A percentile compares a stretch with the other conserved stretches of the same genome.
Evolutionary conservation across 2,888 invertebrate species (phyloP).

Genomic region (Autographa gamma): DNA sequence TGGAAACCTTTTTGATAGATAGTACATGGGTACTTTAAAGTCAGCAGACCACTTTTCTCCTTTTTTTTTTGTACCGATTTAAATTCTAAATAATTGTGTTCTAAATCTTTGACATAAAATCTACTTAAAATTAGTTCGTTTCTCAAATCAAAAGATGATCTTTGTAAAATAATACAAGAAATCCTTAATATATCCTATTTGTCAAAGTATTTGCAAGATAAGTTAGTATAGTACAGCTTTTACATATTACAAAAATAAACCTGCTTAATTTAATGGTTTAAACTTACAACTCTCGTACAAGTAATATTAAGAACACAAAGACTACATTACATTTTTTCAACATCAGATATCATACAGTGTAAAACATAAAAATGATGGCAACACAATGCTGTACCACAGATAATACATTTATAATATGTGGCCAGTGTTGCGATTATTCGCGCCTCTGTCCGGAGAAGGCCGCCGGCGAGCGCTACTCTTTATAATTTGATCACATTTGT

Average conservation of each 20-base stretch:
- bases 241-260: no score
- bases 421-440: slow-evolving; percentile 79
- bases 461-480: slow-evolving; percentile 81
- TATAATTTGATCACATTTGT: slow-evolving; percentile 89
- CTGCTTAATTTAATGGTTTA: not conserved
- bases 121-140: no score
- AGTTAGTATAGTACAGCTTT: no score
- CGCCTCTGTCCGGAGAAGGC: slow-evolving; percentile 73
- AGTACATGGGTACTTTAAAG: no score
- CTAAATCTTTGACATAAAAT: no score
- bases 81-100: no score
- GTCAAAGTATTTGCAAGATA: no score
- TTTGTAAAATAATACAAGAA: no score
- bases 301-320: not conserved
- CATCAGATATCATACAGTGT: slow-evolving; percentile 12
- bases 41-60: no score
- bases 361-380: slow-evolving; percentile 45
- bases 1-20: no score
- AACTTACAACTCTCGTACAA: not conserved
- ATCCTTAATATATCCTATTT: no score
- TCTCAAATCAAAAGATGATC: not conserved
- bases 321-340: not conserved
- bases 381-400: slow-evolving; percentile 31
- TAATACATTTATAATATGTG: slow-evolving; percentile 66
- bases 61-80: no score